Evolutionary conservation across 2,888 invertebrate genomes (phyloP).

Genomic region (Tetheella fluctuosa): DNA sequence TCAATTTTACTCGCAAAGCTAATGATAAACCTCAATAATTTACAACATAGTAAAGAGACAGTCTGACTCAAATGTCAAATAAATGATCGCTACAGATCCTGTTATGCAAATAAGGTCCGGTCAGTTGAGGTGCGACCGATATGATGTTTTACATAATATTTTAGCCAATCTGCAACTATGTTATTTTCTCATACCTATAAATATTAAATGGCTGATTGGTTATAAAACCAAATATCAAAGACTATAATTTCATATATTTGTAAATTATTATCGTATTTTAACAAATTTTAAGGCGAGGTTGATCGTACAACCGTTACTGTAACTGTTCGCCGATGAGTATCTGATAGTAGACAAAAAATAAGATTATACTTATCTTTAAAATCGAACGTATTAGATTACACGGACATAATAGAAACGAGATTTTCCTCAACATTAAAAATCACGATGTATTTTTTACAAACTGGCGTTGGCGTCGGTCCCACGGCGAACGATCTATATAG

Average conservation of each 20-base stretch:
- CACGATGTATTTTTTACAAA: not conserved
- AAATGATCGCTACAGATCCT: slow-evolving; percentile 37
- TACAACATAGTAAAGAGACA: slow-evolving; percentile 19
- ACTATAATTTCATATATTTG: not conserved
- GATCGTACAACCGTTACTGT: not conserved
- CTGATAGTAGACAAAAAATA: not conserved
- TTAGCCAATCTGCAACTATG: slow-evolving; percentile 1
- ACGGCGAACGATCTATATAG: no score
- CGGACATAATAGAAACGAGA: not conserved
- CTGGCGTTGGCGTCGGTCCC: no score
- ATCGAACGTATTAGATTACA: not conserved
- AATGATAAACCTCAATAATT: slow-evolving; percentile 8
- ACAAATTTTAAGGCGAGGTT: not conserved
- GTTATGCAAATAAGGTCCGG: slow-evolving; percentile 51
- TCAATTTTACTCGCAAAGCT: not conserved
- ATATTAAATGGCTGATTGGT: not conserved
- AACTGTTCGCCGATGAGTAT: not conserved
- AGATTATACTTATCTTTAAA: not conserved
- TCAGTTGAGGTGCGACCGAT: slow-evolving; percentile 34
- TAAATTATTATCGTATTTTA: not conserved
- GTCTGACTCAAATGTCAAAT: slow-evolving; percentile 45
- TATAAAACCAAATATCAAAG: not conserved
- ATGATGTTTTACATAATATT: slow-evolving; percentile 10
- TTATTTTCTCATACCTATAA: not conserved
- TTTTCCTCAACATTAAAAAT: not conserved